Evolutionary conservation across 2,888 invertebrate species (phyloP).

Genomic region (Drosophila greeni): DNA sequence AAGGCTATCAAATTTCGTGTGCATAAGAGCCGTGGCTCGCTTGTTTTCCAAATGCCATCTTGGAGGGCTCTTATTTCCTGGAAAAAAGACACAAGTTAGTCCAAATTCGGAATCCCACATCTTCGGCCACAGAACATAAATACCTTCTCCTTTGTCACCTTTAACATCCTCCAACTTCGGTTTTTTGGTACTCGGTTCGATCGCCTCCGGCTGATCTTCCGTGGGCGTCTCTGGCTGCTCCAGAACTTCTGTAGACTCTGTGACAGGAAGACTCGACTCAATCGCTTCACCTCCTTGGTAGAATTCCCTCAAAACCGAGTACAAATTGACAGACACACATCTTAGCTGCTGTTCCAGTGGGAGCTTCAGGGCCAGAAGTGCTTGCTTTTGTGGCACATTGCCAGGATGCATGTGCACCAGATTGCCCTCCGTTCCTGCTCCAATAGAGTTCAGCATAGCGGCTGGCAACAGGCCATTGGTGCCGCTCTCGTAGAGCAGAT

Average conservation of each 20-base stretch:
- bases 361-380: constrained; percentile 89
- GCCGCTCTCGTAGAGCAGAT: constrained; percentile 92
- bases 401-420: constrained; percentile 89
- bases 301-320: constrained; percentile 85
- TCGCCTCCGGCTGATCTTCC: constrained; percentile 42
- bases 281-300: constrained; percentile 80
- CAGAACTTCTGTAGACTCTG: constrained; percentile 6
- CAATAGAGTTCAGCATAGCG: constrained; percentile 88
- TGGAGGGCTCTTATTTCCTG: constrained; percentile 64
- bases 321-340: constrained; percentile 87
- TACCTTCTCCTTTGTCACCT: constrained; percentile 23
- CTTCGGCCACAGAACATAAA: too few species aligned
- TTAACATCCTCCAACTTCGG: constrained; percentile 48
- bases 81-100: background rate
- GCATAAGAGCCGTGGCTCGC: constrained; percentile 82
- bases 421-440: constrained; percentile 82
- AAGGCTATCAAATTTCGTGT: constrained; percentile 85
- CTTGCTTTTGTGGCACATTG: constrained; percentile 88
- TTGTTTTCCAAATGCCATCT: constrained; percentile 86
- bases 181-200: constrained; percentile 64
- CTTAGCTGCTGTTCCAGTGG: constrained; percentile 84
- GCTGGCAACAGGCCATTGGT: constrained; percentile 91
- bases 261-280: background rate
- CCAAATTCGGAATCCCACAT: background rate
- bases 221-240: constrained; percentile 19